Evolutionary conservation across 1,140 invertebrate species (phyloP).

Genomic region (Habropoda laboriosa): DNA sequence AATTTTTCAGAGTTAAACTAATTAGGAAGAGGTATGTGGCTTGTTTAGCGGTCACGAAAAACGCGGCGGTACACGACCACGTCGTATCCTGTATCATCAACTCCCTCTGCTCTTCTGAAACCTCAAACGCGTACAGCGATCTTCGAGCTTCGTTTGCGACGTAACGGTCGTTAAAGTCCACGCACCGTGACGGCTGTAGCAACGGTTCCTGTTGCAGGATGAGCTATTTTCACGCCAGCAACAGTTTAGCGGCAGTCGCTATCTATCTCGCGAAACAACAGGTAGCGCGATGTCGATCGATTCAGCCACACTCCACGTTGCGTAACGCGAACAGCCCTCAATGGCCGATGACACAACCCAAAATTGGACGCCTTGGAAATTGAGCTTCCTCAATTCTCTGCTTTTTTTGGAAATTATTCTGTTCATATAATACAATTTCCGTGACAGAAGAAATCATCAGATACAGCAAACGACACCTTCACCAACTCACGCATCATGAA

Average conservation of each 20-base stretch:
- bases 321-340: not conserved
- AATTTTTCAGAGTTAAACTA: not conserved
- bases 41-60: too few relatives aligned
- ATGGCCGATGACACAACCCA: not conserved
- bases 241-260: not conserved
- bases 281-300: not conserved
- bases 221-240: not conserved
- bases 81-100: constrained; percentile 21
- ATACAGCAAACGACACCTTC: too few relatives aligned
- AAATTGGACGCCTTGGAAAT: too few relatives aligned
- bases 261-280: not conserved
- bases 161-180: constrained; percentile 44
- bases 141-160: constrained; percentile 31
- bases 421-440: too few relatives aligned
- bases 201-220: constrained; percentile 44
- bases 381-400: not conserved
- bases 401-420: too few relatives aligned
- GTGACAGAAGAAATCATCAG: too few relatives aligned
- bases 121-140: not conserved
- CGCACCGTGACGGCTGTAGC: constrained; percentile 21
- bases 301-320: not conserved
- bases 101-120: not conserved
- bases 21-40: not conserved
- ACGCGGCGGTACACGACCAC: not conserved
- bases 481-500: too few relatives aligned